Percentiles rank a stretch among this genome's conserved stretches.
Conservation (phyloP, 1,140 invertebrate genomes). For the Piezodorus guildinii region DNA sequence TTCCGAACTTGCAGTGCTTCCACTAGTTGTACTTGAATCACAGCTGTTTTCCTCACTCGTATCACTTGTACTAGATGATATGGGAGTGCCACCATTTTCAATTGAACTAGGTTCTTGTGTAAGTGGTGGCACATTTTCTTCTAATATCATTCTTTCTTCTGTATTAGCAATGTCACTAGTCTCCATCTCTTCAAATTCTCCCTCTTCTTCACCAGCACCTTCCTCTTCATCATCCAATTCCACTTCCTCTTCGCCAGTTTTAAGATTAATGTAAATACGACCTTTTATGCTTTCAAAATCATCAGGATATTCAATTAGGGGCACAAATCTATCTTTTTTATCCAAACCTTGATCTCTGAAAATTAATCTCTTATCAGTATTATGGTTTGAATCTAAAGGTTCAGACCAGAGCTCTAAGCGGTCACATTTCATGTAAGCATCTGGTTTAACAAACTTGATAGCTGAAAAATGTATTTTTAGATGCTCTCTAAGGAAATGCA, state of each 20-base stretch:
- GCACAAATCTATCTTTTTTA: constrained; percentile 28
- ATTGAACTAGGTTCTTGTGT: background rate
- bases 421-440: constrained; percentile 46
- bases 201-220: background rate
- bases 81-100: background rate
- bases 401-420: constrained; percentile 39
- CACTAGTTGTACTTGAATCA: background rate
- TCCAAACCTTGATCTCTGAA: constrained; percentile 35
- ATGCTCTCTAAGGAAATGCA: constrained; percentile 66
- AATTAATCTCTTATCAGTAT: constrained; percentile 33
- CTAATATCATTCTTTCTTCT: constrained; percentile 15
- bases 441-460: constrained; percentile 45
- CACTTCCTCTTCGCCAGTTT: constrained; percentile 40
- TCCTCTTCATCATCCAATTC: constrained; percentile 21
- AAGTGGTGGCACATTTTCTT: constrained; percentile 2
- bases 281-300: constrained; percentile 32
- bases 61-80: background rate
- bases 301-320: constrained; percentile 22
- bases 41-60: background rate
- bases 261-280: constrained; percentile 42
- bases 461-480: constrained; percentile 62
- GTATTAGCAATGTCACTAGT: background rate
- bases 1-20: background rate
- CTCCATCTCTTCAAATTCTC: constrained; percentile 11
- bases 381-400: constrained; percentile 32